Conservation (phyloP, 2,888 invertebrate species). For the Seira sanloemensis region DNA sequence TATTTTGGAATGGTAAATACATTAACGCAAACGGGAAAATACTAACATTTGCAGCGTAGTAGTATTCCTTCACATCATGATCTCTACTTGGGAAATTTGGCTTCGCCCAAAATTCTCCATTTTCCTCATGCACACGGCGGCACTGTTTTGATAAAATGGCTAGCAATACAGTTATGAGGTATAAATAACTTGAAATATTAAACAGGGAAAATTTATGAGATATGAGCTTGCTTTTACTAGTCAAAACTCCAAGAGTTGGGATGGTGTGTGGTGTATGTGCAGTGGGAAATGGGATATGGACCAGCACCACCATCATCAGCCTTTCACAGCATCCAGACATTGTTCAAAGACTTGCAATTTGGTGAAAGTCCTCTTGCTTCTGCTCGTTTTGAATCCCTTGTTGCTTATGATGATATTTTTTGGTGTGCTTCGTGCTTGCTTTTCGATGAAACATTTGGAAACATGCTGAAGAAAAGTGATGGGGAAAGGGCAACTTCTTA, state of each 20-base stretch:
- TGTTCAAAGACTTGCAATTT: not conserved
- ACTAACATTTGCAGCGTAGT: no score
- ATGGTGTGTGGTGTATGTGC: not conserved
- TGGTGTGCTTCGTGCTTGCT: constrained; percentile 1
- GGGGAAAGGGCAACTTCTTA: not conserved
- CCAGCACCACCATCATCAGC: not conserved
- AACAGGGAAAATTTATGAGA: constrained; percentile 58
- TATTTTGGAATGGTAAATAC: no score
- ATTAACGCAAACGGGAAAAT: no score
- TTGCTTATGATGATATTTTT: not conserved
- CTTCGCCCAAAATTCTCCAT: constrained; percentile 1
- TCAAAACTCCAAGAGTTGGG: not conserved
- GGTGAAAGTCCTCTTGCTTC: not conserved
- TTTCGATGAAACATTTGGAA: constrained; percentile 35
- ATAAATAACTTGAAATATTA: constrained; percentile 65
- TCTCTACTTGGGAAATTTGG: not conserved
- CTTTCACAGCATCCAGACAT: not conserved
- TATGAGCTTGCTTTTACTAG: constrained; percentile 20
- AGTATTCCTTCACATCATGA: no score
- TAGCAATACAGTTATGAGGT: constrained; percentile 53
- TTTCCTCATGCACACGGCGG: constrained; percentile 1
- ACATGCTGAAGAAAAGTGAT: not conserved
- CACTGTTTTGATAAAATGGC: not conserved
- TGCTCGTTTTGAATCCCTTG: not conserved
- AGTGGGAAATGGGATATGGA: not conserved